Percentiles rank a stretch among this genome's conserved stretches.
Evolutionary conservation across 1,140 invertebrate species (phyloP).

Genomic region (Phymastichus coffea): DNA sequence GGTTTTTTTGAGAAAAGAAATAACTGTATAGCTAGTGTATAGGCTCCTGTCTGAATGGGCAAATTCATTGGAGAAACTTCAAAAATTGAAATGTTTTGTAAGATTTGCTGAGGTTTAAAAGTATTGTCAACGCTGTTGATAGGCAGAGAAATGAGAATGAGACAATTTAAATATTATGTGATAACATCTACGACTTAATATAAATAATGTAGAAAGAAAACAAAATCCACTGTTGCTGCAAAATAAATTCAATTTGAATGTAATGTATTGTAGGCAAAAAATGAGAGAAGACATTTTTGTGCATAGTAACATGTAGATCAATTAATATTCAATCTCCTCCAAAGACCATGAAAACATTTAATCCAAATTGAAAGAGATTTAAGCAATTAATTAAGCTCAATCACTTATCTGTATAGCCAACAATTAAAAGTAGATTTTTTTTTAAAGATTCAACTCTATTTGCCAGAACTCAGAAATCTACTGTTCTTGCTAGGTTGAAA

Average conservation of each 20-base stretch:
- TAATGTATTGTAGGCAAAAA: no score
- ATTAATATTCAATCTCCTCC: not conserved
- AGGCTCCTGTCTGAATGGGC: not conserved
- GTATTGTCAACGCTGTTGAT: not conserved
- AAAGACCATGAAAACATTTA: not conserved
- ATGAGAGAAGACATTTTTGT: slow-evolving; percentile 3
- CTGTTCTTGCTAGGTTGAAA: slow-evolving; percentile 7
- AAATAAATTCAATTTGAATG: no score
- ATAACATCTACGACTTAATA: no score
- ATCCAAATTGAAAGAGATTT: not conserved
- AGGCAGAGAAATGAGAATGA: no score
- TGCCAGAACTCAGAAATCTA: not conserved
- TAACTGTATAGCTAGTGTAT: no score
- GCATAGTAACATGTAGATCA: not conserved
- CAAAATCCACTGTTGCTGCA: no score
- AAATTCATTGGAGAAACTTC: not conserved
- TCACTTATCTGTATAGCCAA: not conserved
- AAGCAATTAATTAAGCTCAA: slow-evolving; percentile 5
- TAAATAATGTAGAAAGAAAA: no score
- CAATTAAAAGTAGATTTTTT: not conserved
- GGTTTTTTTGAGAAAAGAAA: not conserved
- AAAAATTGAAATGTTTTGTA: slow-evolving; percentile 10
- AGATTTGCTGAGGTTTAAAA: not conserved
- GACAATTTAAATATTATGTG: no score
- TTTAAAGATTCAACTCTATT: slow-evolving; percentile 5